These are phyloP conservation scores for Trichopoda pennipes DNA, from an alignment of 2,888 invertebrate species.

Conservation along the genomic window DNA sequence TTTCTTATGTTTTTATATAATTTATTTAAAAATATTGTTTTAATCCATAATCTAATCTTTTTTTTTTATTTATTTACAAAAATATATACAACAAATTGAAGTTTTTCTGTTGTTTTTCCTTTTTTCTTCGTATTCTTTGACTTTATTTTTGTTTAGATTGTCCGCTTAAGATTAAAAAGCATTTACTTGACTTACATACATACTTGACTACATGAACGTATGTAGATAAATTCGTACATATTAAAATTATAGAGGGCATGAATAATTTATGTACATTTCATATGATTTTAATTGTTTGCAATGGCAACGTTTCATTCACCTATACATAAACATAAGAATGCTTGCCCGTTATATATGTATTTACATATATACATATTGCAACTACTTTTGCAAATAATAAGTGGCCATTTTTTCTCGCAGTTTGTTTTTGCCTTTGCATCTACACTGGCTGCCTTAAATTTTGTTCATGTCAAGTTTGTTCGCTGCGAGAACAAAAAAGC, in stretches of 20 bases:
- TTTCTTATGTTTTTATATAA: constrained; percentile 6
- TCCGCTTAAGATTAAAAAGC: constrained; percentile 79
- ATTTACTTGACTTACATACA: constrained; percentile 57
- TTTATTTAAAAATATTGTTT: constrained; percentile 40
- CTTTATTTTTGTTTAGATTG: constrained; percentile 78
- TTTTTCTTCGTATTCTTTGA: not conserved
- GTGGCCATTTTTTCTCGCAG: constrained; percentile 37
- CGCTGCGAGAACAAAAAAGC: constrained; percentile 28
- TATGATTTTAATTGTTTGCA: constrained; percentile 80
- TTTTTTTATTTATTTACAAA: constrained; percentile 39
- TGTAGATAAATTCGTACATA: constrained; percentile 17
- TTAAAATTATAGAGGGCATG: constrained; percentile 71
- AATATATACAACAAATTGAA: constrained; percentile 50
- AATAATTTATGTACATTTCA: constrained; percentile 80
- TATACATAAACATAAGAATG: constrained; percentile 27
- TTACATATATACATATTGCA: constrained; percentile 10
- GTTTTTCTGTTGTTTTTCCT: constrained; percentile 2
- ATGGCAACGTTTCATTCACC: constrained; percentile 74
- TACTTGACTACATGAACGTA: constrained; percentile 19
- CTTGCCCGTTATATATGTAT: not conserved
- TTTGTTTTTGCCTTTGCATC: constrained; percentile 43
- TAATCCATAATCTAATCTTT: constrained; percentile 42
- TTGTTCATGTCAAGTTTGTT: constrained; percentile 59
- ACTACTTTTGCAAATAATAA: constrained; percentile 32
- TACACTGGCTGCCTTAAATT: constrained; percentile 51